Conservation (phyloP, 2,888 invertebrate genomes). For the Notodonta ziczac region DNA sequence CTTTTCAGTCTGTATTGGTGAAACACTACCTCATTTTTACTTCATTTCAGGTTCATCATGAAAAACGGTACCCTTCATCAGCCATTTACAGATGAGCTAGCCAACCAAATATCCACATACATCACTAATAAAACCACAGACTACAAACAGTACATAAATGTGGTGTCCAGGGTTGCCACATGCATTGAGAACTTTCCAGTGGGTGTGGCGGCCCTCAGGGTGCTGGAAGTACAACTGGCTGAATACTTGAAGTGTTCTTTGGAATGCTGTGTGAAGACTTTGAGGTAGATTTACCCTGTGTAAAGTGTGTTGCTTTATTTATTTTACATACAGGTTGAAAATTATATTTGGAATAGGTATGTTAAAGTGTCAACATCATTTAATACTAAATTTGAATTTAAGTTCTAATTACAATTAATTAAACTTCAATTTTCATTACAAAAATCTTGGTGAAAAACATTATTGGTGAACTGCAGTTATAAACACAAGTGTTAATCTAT, state of each 20-base stretch:
- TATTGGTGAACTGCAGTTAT: no score
- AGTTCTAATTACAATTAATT: no score
- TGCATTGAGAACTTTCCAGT: constrained; percentile 70
- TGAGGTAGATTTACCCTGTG: constrained; percentile 45
- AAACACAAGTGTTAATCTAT: no score
- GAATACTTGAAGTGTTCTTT: constrained; percentile 52
- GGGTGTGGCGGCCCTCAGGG: constrained; percentile 54
- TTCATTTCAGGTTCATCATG: constrained; percentile 55
- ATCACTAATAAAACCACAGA: constrained; percentile 18
- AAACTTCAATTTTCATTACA: no score
- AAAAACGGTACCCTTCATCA: constrained; percentile 52
- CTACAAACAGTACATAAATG: constrained; percentile 41
- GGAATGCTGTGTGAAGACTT: constrained; percentile 43
- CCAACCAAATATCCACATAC: constrained; percentile 40
- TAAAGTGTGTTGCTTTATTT: no score
- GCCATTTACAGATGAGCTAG: constrained; percentile 50
- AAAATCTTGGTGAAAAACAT: no score
- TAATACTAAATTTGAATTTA: no score
- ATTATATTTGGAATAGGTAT: neutral
- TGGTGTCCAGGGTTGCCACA: constrained; percentile 52
- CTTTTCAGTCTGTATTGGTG: no score
- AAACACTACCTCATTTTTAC: neutral
- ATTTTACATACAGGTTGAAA: no score
- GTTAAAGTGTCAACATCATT: neutral
- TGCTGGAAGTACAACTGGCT: constrained; percentile 44